Conservation (phyloP, 2,797 vertebrate species). For the Brotula barbata region DNA sequence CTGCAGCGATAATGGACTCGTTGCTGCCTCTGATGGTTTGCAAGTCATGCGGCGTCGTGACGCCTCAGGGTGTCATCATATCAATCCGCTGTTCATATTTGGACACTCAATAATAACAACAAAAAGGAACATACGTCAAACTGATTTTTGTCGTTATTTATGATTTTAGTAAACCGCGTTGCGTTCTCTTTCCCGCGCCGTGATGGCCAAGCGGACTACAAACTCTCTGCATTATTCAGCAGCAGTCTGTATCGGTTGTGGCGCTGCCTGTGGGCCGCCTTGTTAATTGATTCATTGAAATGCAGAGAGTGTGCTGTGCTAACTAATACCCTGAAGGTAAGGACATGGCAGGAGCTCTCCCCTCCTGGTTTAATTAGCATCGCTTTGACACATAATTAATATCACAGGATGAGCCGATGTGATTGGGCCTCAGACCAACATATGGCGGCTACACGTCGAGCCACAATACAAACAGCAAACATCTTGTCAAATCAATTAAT, state of each 20-base stretch:
- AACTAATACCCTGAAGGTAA: constrained; percentile 71
- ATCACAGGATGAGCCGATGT: constrained; percentile 49
- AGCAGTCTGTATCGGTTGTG: constrained; percentile 49
- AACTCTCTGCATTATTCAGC: constrained; percentile 68
- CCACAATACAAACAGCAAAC: background rate
- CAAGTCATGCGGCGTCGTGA: no score
- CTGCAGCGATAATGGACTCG: no score
- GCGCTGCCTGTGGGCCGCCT: constrained; percentile 59
- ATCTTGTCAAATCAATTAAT: background rate
- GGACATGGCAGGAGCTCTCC: constrained; percentile 59
- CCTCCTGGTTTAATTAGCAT: constrained; percentile 63
- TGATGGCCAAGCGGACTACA: constrained; percentile 62
- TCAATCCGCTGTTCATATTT: background rate
- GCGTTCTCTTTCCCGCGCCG: constrained; percentile 23
- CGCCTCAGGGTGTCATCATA: no score
- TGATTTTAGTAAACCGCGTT: constrained; percentile 2
- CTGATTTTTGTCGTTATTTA: background rate
- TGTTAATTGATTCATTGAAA: constrained; percentile 77
- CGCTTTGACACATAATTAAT: constrained; percentile 67
- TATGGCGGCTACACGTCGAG: constrained; percentile 37
- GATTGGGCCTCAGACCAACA: constrained; percentile 48
- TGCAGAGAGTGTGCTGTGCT: constrained; percentile 58
- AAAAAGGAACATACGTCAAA: no score
- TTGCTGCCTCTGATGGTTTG: no score
- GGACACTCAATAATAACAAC: background rate